Evolutionary conservation across 23 tunicate genomes (phyloP), one percentile per base, ranked within the genome.

Genomic region (Botrylloides violaceus): DNA sequence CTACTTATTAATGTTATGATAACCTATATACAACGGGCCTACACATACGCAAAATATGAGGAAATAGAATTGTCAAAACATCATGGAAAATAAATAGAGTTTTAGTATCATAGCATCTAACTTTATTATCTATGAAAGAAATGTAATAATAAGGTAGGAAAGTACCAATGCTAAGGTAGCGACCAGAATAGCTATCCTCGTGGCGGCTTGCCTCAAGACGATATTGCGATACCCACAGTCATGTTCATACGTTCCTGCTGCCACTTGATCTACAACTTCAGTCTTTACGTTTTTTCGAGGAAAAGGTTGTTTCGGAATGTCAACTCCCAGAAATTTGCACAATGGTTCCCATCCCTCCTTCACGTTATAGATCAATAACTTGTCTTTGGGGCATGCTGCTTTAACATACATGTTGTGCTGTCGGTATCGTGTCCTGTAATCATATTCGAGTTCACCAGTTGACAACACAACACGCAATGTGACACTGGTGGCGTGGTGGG

Each of bases 331-430:
- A 1, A 68, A 68, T 6, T 68, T 36, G 47, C 74, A 68, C 47
- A 68, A 28, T 1, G 74, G 74, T 2, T 43, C 47, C 74, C 74
- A 68, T 0, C 74, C 74, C 37, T 68, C 74, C 47, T 68, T 68
- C 25, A 28, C 58, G 47, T 68, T 68, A 30, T 35, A 68, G 26
- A 68, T 56, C 0, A 68, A 56, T 9, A 68, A 56, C 25, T 68
- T 39, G 21, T 68, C 58, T 37, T 39, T 39, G 1, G 74, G 74
- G n/a, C 74, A 68, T 32, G 58, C 37, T 15, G 74, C 29, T 68
- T 68, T 24, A 0, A 68, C 74, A 3, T 68, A 68, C 58, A 68
- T 39, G 74, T 68, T 68, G 30, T 68, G 74, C 28, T 68, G 74
- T 22, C 74, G 74, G 28, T 68, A 68, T 22, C 74, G 58, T 37